A percentile compares a stretch with the other conserved stretches of the same genome.
Conservation (phyloP, 2,113 vertebrate species). For the Alces alces region DNA sequence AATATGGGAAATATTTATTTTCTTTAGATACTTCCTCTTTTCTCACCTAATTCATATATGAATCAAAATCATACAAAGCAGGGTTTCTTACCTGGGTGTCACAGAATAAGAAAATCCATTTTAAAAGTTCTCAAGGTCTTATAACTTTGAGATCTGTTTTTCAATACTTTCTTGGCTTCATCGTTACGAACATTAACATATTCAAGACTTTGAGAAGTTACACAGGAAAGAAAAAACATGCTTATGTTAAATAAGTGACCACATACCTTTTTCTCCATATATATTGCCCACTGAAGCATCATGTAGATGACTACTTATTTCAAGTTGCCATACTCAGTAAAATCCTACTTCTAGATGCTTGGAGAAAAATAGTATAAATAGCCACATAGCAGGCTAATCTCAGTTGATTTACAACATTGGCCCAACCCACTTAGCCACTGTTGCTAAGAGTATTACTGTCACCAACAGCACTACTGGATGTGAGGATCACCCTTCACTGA, state of each 20-base stretch:
- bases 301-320: background rate
- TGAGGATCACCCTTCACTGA: background rate
- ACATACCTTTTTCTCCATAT: background rate
- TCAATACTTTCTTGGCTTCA: background rate
- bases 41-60: background rate
- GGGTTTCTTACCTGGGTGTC: background rate
- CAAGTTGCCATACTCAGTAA: background rate
- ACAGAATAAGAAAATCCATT: background rate
- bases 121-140: background rate
- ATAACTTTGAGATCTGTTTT: background rate
- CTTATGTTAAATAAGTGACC: background rate
- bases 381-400: background rate
- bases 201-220: background rate
- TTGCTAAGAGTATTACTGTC: background rate
- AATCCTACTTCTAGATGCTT: background rate
- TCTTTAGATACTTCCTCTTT: background rate
- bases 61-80: background rate
- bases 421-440: background rate
- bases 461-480: background rate
- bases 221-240: background rate
- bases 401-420: background rate
- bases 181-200: background rate
- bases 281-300: background rate
- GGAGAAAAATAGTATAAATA: background rate
- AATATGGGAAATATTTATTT: background rate